phyloP scores from a whole-genome alignment of 2,888 invertebrate species.

The Drosophila hawaiiensis region DNA sequence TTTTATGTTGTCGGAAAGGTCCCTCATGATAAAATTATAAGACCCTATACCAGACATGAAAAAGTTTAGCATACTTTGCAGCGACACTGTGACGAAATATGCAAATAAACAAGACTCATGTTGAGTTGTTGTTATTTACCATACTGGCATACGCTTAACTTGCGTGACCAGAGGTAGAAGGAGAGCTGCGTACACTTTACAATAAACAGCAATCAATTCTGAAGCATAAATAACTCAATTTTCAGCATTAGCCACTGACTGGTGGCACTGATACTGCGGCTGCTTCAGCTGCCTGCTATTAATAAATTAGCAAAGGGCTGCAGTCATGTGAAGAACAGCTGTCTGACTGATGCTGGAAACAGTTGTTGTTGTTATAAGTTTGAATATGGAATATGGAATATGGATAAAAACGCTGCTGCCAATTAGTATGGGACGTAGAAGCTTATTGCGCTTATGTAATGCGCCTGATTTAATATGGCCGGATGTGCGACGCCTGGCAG shows the following conservation, averaged over 20 bases:
- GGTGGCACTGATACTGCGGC: background rate
- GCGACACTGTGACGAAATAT: conserved; percentile 2
- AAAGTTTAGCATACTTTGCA: conserved; percentile 10
- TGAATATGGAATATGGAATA: conserved; percentile 22
- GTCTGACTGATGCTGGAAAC: conserved; percentile 23
- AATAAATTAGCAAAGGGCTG: conserved; percentile 61
- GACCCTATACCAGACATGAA: background rate
- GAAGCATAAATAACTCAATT: conserved; percentile 79
- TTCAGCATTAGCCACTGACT: conserved; percentile 48
- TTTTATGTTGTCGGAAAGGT: background rate
- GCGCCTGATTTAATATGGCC: conserved; percentile 22
- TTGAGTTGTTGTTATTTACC: conserved; percentile 18
- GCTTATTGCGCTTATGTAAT: conserved; percentile 14
- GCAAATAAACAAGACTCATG: background rate
- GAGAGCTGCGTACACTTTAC: conserved; percentile 47
- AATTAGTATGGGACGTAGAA: conserved; percentile 40
- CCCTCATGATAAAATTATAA: background rate
- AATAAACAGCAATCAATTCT: conserved; percentile 77
- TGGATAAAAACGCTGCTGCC: conserved; percentile 22
- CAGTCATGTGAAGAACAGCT: conserved; percentile 21
- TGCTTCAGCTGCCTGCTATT: conserved; percentile 44
- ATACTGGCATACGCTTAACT: conserved; percentile 21
- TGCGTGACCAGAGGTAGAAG: conserved; percentile 18
- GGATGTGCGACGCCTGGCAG: background rate
- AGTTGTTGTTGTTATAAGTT: conserved; percentile 10